Conservation (phyloP, 2,888 invertebrate genomes). For the Urechis unicinctus region DNA sequence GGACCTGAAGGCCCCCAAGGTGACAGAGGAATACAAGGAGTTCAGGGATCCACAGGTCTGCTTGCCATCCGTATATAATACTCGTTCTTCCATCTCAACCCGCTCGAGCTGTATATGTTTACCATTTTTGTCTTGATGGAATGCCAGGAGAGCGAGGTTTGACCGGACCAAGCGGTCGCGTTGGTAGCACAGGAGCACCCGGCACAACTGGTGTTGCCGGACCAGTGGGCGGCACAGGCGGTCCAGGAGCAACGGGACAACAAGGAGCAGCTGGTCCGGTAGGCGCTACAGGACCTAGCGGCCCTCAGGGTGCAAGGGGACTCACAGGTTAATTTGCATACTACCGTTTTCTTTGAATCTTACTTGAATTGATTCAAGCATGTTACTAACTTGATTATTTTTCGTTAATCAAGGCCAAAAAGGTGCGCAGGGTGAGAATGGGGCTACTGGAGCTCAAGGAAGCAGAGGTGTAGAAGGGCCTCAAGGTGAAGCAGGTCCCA, state of each 20-base stretch:
- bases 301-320: conserved; percentile 30
- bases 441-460: conserved; percentile 5
- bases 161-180: conserved; percentile 7
- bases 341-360: too few species aligned
- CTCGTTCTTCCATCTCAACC: conserved; percentile 4
- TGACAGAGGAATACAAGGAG: conserved; percentile 4
- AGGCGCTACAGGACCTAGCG: conserved; percentile 26
- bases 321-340: too few species aligned
- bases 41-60: conserved; percentile 5
- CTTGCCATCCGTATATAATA: conserved; percentile 1
- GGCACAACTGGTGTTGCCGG: conserved; percentile 1
- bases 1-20: conserved; percentile 10
- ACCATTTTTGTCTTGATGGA: conserved; percentile 2
- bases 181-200: background rate
- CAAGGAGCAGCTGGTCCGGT: background rate
- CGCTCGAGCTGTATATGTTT: conserved; percentile 4
- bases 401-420: too few species aligned
- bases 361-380: too few species aligned
- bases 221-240: conserved; percentile 1
- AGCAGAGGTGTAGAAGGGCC: background rate
- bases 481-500: too few species aligned
- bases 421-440: background rate
- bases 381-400: too few species aligned
- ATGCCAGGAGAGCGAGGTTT: conserved; percentile 8
- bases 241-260: background rate